These are phyloP conservation scores for Chaetodon auriga DNA, from an alignment of 2,113 vertebrate genomes.

Conservation along the genomic window DNA sequence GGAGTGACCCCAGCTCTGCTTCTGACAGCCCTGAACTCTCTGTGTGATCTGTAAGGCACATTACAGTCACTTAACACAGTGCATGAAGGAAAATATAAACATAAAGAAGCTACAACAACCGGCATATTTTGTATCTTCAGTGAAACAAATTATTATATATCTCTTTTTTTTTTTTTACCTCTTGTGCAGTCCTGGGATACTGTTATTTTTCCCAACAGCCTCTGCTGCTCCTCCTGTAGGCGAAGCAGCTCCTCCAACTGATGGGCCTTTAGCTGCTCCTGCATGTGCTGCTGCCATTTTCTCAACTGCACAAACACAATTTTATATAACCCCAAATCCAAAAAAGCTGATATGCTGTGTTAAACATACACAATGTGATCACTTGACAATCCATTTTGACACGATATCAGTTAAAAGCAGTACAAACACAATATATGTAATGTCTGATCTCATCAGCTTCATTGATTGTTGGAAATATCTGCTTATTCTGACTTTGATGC, in stretches of 20 bases:
- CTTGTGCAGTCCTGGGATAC: conserved; percentile 64
- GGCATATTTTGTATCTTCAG: not conserved
- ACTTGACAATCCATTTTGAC: too few species aligned
- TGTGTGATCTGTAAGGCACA: conserved; percentile 24
- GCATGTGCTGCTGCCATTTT: conserved; percentile 92
- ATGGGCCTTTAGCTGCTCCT: conserved; percentile 91
- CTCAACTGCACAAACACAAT: conserved; percentile 85
- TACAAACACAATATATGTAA: too few species aligned
- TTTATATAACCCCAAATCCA: not conserved
- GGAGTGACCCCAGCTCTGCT: conserved; percentile 30
- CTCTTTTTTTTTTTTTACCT: conserved; percentile 63
- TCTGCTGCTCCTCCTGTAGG: conserved; percentile 91
- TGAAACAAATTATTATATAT: not conserved
- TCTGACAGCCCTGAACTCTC: conserved; percentile 29
- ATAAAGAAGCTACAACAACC: not conserved
- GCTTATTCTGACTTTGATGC: too few species aligned
- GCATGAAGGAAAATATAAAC: not conserved
- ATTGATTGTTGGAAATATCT: too few species aligned
- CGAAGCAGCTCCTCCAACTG: conserved; percentile 90
- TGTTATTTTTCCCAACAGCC: conserved; percentile 83
- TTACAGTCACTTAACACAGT: not conserved
- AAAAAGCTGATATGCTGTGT: too few species aligned
- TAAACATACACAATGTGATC: too few species aligned
- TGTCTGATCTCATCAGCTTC: too few species aligned
- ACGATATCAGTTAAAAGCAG: too few species aligned